Base-by-base conservation (phyloP, 64 coral and sea anemone species). In the Trachythela sp. region DNA sequence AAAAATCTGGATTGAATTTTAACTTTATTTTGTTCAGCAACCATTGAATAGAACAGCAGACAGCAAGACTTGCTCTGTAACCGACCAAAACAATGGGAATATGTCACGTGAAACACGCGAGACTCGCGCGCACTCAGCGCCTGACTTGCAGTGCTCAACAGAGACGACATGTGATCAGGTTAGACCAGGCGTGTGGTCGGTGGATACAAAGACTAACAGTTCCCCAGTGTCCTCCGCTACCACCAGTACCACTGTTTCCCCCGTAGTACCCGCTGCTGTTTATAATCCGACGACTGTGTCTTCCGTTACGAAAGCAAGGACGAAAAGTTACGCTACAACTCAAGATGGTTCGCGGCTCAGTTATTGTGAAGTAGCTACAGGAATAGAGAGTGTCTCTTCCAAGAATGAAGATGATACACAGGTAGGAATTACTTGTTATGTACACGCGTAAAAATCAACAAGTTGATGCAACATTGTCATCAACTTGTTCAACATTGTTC, bases 331-430 rank as follows among this genome's bases (percentile, higher is more conserved):
- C 34, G 75, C 75, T 29, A 80, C 37, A 35, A 80, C 75, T 39
- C 75, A 80, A 80, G 75, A 80, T 80, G 37, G 75, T 35, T 80
- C 75, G 31, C 75, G 75, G 37, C 37, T 80, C 15, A 80, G 75
- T 80, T 80, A 80, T 80, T 80, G 75, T 37, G 75, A 80, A 35
- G 75, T 80, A 80, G 75, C 75, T 8, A 80, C 75, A 37, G 75
- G 75, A 37, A 80, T 35, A 13, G 75, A 80, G 18, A 80, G 15
- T 80, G 75, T 35, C 4, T 35, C 30, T 80, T 35, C 15, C 34
- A 80, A 80, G 33, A 37, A 37, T 14, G 75, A 80, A 37, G 75
- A 80, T 35, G 37, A 35, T 35, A 34, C 10, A 8, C 20, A 36
- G 75, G 75, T 80, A 80, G 20, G 56, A 37, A 72, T 22, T n/a